Evolutionary conservation across 2,113 vertebrate species (phyloP), one percentile per base, ranked within the genome.

Genomic region (Hippopotamus amphibius): DNA sequence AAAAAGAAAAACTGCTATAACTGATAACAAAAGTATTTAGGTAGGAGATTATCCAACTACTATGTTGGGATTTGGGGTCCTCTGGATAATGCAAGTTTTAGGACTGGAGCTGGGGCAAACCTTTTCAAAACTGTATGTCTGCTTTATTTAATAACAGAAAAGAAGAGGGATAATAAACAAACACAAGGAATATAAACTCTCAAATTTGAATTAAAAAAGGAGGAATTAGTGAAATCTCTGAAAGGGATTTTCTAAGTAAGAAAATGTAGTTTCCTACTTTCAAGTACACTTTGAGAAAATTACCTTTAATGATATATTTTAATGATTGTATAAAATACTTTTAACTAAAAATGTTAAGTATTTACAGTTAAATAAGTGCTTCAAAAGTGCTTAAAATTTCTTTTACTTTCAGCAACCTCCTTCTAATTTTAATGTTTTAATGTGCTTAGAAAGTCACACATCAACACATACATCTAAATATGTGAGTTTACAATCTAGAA

Each of bases 141-240:
- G 57, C 48, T 81, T 87, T 92, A 57, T 71, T 63, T 86, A 71
- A 91, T 53, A 28, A 93, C 13, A 83, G 48, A 59, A 77, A 69
- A 85, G 30, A 92, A 50, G 61, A 83, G 26, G 24, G 4, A 22
- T n/a, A 82, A 88, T 21, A 94, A 77, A 81, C 15, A 86, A 77
- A 89, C 13, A 12, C 53, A 82, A 33, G 9, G 28, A 55, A 93
- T 14, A 71, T 85, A 80, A 93, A 80, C 24, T 85, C 30, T 53
- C 22, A 87, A 53, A 72, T 65, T 17, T 92, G 65, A 87, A 87
- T 83, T 55, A 83, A 76, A 84, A 69, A 61, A 63, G 53, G 37
- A 83, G 15, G n/a, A n/a, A 87, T 92, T 37, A 81, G 55, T 81
- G 48, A 95, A 95, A 72, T 95, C 55, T 87, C 37, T 92, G 61